Evolutionary conservation across 2,888 invertebrate species (phyloP).

Genomic region (Diadromus collaris): DNA sequence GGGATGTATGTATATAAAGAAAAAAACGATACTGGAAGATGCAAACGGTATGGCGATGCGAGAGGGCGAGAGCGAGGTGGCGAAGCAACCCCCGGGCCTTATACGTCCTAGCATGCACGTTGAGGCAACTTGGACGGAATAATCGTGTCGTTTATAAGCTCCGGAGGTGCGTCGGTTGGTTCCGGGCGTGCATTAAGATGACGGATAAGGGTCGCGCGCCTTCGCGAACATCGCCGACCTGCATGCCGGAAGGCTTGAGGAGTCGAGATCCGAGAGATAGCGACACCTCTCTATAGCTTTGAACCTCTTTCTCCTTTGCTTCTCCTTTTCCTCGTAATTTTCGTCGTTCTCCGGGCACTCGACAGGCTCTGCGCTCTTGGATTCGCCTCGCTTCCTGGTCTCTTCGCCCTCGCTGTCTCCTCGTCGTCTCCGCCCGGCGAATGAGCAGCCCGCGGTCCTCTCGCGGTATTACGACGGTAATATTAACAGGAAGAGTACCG

Average conservation of each 20-base stretch:
- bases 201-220: constrained; percentile 73
- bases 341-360: constrained; percentile 5
- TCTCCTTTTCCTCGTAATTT: constrained; percentile 16
- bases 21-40: background rate
- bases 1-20: background rate
- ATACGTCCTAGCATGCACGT: constrained; percentile 17
- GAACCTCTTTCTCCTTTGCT: constrained; percentile 8
- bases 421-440: background rate
- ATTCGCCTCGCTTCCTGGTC: constrained; percentile 15
- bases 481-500: constrained; percentile 60
- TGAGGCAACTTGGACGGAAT: constrained; percentile 68
- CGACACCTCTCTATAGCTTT: constrained; percentile 62
- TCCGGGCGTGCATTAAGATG: constrained; percentile 74
- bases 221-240: constrained; percentile 49
- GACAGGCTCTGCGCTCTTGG: background rate
- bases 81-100: constrained; percentile 1
- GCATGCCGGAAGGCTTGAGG: constrained; percentile 67
- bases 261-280: constrained; percentile 69
- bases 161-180: constrained; percentile 68
- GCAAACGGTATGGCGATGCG: background rate
- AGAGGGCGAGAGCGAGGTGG: background rate
- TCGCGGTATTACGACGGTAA: constrained; percentile 57
- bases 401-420: constrained; percentile 7
- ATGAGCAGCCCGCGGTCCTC: background rate
- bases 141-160: constrained; percentile 77